Evolutionary conservation across 92 coral and sea anemone genomes (phyloP).

Genomic region (Paramuricea clavata): DNA sequence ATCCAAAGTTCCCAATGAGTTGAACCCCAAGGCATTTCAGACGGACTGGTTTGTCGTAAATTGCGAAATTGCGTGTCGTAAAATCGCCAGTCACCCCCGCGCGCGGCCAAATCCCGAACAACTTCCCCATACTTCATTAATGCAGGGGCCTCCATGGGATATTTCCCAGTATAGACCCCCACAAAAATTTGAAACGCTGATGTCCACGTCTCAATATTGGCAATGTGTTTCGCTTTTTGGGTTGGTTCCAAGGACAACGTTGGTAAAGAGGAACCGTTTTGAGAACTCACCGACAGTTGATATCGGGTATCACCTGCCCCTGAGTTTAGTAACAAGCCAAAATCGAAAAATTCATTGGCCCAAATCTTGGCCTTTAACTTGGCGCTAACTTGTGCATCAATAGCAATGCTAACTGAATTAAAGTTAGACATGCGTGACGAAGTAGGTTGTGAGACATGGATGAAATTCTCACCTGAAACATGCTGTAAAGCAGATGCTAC

Average conservation of each 20-base stretch:
- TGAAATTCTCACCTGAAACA: constrained; percentile 43
- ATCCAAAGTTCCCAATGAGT: constrained; percentile 69
- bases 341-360: constrained; percentile 58
- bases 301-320: background rate
- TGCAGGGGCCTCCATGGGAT: too few relatives aligned
- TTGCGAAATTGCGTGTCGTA: constrained; percentile 52
- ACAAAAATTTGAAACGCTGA: too few relatives aligned
- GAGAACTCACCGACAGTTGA: background rate
- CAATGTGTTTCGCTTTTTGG: background rate
- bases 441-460: constrained; percentile 23
- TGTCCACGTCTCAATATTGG: background rate
- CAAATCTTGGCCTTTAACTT: constrained; percentile 68
- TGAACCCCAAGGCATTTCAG: constrained; percentile 53
- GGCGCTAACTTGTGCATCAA: constrained; percentile 59
- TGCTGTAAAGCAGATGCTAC: constrained; percentile 54
- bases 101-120: constrained; percentile 61
- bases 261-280: background rate
- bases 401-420: constrained; percentile 51
- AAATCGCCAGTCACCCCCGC: constrained; percentile 46
- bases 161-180: too few relatives aligned
- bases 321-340: constrained; percentile 2
- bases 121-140: constrained; percentile 54
- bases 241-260: constrained; percentile 51
- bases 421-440: constrained; percentile 2
- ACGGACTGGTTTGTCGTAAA: constrained; percentile 41